Conservation (phyloP, 2,797 vertebrate genomes). For the Masticophis lateralis region DNA sequence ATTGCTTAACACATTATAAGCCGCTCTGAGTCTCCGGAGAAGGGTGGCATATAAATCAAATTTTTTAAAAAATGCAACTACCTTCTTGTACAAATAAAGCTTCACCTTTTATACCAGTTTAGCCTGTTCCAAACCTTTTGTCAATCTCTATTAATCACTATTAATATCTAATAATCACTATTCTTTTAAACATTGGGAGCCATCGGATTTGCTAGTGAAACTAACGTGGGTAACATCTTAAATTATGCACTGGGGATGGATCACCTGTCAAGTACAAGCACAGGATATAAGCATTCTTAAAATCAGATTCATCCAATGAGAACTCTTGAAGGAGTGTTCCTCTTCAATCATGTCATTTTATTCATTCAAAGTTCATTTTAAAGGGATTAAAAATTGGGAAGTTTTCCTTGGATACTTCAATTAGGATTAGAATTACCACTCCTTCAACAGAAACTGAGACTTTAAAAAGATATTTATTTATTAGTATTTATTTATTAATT, state of each 20-base stretch:
- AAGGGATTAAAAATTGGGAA: neutral
- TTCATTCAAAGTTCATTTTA: neutral
- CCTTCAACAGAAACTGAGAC: neutral
- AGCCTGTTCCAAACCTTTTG: neutral
- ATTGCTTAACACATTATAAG: no score
- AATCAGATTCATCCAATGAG: neutral
- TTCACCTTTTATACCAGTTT: neutral
- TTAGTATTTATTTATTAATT: no score
- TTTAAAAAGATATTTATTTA: neutral
- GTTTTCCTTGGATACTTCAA: neutral
- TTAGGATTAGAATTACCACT: neutral
- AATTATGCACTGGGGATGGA: neutral
- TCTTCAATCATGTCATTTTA: neutral
- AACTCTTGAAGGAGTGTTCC: neutral
- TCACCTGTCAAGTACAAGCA: neutral
- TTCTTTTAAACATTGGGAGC: neutral
- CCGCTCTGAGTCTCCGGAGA: no score
- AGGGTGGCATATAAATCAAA: no score
- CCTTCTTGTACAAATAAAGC: neutral
- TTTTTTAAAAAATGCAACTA: neutral
- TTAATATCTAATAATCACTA: neutral
- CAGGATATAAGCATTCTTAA: neutral
- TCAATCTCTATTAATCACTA: neutral
- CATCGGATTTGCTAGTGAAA: neutral
- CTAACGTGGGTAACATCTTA: neutral